Evolutionary conservation across 2,113 vertebrate species (phyloP).

Genomic region (Phalacrocorax aristotelis): DNA sequence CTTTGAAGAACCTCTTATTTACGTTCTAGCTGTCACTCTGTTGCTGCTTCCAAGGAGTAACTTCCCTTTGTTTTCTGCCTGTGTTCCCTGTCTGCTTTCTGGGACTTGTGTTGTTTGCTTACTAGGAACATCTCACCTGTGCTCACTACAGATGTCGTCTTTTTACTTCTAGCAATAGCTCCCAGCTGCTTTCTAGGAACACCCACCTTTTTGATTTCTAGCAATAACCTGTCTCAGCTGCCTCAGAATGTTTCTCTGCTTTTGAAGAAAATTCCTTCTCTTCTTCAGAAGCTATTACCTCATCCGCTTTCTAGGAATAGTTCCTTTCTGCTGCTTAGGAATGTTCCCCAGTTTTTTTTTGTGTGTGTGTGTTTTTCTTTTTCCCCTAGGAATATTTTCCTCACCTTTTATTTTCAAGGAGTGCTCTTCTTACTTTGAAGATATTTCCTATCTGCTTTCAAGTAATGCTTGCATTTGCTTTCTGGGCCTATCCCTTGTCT

Average conservation of each 20-base stretch:
- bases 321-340: neutral
- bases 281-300: neutral
- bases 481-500: neutral
- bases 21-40: rapidly evolving
- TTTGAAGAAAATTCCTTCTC: neutral
- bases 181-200: neutral
- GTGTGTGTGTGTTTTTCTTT: neutral
- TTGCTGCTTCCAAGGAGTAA: neutral
- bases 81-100: neutral
- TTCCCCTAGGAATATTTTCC: neutral
- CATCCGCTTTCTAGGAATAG: neutral
- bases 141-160: neutral
- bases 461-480: neutral
- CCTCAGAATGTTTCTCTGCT: neutral
- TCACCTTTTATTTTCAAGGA: neutral
- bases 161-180: neutral
- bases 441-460: neutral
- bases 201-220: neutral
- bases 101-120: neutral
- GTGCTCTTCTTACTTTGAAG: neutral
- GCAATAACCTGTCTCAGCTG: neutral
- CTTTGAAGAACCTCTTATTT: neutral
- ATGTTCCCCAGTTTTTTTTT: neutral
- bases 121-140: neutral
- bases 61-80: neutral